Evolutionary conservation across 2,888 invertebrate species (phyloP), one percentile per base, ranked within the genome.

Genomic region (Pasiphila rectangulata): DNA sequence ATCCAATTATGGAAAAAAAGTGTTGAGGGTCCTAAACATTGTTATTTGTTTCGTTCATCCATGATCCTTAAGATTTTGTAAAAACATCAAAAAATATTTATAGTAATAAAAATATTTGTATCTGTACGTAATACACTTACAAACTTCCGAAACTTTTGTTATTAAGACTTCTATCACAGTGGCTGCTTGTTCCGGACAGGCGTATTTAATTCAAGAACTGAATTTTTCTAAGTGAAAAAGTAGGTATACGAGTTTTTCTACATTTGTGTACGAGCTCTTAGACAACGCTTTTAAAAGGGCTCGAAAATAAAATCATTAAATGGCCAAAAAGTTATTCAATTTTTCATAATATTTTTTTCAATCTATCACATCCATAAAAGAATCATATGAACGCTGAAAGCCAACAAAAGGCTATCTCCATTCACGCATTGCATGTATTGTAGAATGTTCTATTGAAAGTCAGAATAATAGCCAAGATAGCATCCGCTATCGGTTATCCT

Each of bases 401-500:
- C 47, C 46, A 55, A 67, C 66, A 59, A 68, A 51, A 54, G 54
- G 38, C 36, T 37, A 44, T 48, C 51, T 54, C 55, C 56, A 44
- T 45, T 52, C 27, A 24, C 38, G 32, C 32, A 19, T 32, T 17
- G 32, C 32, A 32, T 27, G 27, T 12, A 27, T 25, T 25, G 27
- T 32, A 32, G 9, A 17, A 27, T 40, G 32, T 57, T 41, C 56
- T 47, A 62, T 65, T 66, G 63, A 58, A 61, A 59, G 59, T 58
- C 53, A 59, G 53, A 54, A 62, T 58, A 61, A 62, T 63, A 56
- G 54, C 21, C 25, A 21, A 59, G 68, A 69, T 67, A 60, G 25
- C 39, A 63, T 66, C 57, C 39, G 16, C 24, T 45, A 46, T 63
- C 58, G 57, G 64, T 63, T 64, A 67, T 73, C 75, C 69, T 54